phyloP scores from a whole-genome alignment of 2,797 vertebrate genomes.

The Hybognathus amarus region DNA sequence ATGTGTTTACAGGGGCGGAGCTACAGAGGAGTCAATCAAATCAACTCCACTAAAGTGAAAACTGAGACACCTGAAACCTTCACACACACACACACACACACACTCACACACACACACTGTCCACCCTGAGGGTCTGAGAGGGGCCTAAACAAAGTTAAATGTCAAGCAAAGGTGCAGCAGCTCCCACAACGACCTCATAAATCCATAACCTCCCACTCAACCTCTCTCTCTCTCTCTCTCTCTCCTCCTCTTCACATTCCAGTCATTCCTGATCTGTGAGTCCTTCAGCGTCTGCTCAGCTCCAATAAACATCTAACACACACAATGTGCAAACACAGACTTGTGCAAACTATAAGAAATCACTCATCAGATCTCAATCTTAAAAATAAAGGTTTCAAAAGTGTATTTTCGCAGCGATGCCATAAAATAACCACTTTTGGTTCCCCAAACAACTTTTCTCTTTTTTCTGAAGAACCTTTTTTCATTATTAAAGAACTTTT shows the following conservation, averaged over 20 bases:
- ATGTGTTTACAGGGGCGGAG: constrained; percentile 65
- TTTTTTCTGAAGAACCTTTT: too few relatives aligned
- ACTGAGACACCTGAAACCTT: constrained; percentile 48
- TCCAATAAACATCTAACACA: constrained; percentile 39
- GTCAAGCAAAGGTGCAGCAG: constrained; percentile 54
- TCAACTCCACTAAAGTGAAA: constrained; percentile 37
- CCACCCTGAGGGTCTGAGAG: constrained; percentile 55
- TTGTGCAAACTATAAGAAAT: neutral
- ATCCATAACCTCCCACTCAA: constrained; percentile 60
- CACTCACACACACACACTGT: neutral
- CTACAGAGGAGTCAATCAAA: constrained; percentile 44
- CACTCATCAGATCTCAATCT: neutral
- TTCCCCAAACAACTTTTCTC: too few relatives aligned
- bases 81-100: constrained; percentile 2
- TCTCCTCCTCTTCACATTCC: constrained; percentile 71
- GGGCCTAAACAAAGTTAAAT: constrained; percentile 56
- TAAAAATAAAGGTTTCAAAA: neutral
- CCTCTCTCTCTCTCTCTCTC: constrained; percentile 38
- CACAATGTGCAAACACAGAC: neutral
- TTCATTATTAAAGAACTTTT: neutral
- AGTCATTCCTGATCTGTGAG: constrained; percentile 74
- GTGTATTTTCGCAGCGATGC: neutral
- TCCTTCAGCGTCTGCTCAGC: constrained; percentile 66
- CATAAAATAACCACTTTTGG: neutral
- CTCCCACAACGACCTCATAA: constrained; percentile 65